Base-by-base conservation (phyloP, 2,113 vertebrate species). In the Herpetotheres cachinnans region DNA sequence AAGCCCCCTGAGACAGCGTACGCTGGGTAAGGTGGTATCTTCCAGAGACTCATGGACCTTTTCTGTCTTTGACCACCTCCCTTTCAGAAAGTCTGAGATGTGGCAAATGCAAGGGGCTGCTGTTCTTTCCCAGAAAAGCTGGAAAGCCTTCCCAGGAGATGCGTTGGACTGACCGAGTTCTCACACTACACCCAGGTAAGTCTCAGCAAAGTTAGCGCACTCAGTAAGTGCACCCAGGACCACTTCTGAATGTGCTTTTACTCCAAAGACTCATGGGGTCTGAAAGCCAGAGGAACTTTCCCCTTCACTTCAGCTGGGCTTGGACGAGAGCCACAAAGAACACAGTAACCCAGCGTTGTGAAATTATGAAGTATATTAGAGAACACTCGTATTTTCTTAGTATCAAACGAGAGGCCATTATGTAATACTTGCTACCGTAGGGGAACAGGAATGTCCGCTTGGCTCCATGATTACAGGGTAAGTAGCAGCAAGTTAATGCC, bases 221-320 rank as follows among this genome's bases (percentile, higher is more conserved):
- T 11, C 16, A 61, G 25, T n/a, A n/a, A n/a, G n/a, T 13, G 10
- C 38, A 30, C 38, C 29, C 4, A 0, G 16, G 46, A 82, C 38
- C 0, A 0, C 10, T 74, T 44, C 3, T 1, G 1, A 4, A 7
- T 18, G 17, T 0, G 1, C 42, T 67, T 82, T 50, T 22, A 50
- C 50, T 34, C 22, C 32, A 42, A 61, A 65, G 65, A n/a, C 42
- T 17, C 30, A 27, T 6, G 46, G 80, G 24, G 14, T 44, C 46
- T 71, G 56, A 32, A 87, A 90, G 34, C 22, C 42, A 29, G 25
- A 77, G 36, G 65, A 89, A 70, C 72, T 74, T 89, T 91, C 30
- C 34, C 14, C 46, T 82, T 71, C 26, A 8, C 52, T 73, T 90
- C 58, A 74, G 16, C 66, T 56, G 29, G 72, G 40, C 29, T 95